Percentiles rank a stretch among this genome's conserved stretches.
These are phyloP conservation scores for Margarornis squamiger DNA, from an alignment of 2,797 vertebrate species.

Conservation along the genomic window DNA sequence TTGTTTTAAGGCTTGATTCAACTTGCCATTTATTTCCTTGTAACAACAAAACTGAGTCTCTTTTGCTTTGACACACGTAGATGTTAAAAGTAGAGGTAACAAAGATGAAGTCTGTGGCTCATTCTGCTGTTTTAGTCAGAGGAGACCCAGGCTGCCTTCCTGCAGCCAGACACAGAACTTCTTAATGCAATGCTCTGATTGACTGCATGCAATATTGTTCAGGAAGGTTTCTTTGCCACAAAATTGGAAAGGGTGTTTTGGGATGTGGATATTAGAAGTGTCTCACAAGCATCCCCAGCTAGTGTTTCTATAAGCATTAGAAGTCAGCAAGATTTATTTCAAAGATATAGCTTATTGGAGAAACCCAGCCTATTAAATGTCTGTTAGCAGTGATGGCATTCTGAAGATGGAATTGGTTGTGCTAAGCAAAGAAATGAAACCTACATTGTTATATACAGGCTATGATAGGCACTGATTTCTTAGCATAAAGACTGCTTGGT, in stretches of 20 bases:
- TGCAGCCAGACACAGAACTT: background rate
- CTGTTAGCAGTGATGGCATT: background rate
- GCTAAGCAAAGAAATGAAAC: constrained; percentile 16
- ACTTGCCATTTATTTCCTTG: background rate
- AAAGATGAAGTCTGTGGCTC: background rate
- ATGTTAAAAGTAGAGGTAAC: background rate
- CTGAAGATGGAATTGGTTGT: background rate
- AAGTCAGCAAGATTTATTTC: constrained; percentile 39
- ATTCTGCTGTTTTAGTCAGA: background rate
- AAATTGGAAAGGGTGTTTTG: background rate
- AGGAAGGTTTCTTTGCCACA: background rate
- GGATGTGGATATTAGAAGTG: background rate
- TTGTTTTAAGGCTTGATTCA: background rate
- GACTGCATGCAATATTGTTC: background rate
- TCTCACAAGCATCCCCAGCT: background rate
- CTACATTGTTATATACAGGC: background rate
- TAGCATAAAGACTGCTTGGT: background rate
- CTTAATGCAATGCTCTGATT: background rate
- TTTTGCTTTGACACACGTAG: background rate
- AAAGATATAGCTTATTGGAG: background rate
- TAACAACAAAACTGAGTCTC: background rate
- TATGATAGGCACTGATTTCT: background rate
- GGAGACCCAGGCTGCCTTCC: background rate
- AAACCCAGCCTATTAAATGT: background rate
- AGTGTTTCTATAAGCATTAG: constrained; percentile 10